Percentiles rank a stretch among this genome's conserved stretches.
These are phyloP conservation scores for Drosophila limbata DNA, from an alignment of 2,888 invertebrate species.

Conservation along the genomic window DNA sequence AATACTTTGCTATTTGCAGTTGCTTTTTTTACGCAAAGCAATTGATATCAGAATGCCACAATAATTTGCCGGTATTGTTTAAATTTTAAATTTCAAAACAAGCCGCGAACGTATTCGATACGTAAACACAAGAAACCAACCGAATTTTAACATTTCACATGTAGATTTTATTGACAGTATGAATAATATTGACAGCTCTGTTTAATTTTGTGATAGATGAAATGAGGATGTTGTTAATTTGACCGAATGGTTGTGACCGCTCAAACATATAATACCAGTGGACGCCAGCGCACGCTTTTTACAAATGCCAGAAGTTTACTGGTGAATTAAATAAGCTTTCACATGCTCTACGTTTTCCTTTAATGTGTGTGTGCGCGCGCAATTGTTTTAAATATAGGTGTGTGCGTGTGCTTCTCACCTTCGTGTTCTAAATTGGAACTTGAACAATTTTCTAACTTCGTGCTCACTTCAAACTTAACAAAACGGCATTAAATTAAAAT, in stretches of 20 bases:
- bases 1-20: conserved; percentile 3
- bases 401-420: conserved; percentile 34
- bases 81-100: neutral
- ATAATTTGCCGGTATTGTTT: conserved; percentile 2
- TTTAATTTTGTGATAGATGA: conserved; percentile 5
- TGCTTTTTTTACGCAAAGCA: neutral
- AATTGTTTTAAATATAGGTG: conserved; percentile 35
- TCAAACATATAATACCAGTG: conserved; percentile 18
- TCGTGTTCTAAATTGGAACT: conserved; percentile 13
- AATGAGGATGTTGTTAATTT: conserved; percentile 25
- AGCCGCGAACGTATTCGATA: neutral
- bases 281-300: conserved; percentile 22
- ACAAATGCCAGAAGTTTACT: conserved; percentile 44
- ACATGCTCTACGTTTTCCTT: conserved; percentile 24
- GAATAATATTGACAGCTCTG: neutral
- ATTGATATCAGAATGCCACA: neutral
- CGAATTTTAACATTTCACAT: conserved; percentile 3
- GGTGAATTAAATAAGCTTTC: conserved; percentile 49
- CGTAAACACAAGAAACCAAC: conserved; percentile 4
- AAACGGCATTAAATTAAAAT: neutral
- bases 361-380: conserved; percentile 56
- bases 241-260: conserved; percentile 15
- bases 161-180: neutral
- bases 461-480: neutral
- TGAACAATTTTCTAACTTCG: neutral